Evolutionary conservation across 2,797 vertebrate genomes (phyloP).

Genomic region (Bucorvus abyssinicus): DNA sequence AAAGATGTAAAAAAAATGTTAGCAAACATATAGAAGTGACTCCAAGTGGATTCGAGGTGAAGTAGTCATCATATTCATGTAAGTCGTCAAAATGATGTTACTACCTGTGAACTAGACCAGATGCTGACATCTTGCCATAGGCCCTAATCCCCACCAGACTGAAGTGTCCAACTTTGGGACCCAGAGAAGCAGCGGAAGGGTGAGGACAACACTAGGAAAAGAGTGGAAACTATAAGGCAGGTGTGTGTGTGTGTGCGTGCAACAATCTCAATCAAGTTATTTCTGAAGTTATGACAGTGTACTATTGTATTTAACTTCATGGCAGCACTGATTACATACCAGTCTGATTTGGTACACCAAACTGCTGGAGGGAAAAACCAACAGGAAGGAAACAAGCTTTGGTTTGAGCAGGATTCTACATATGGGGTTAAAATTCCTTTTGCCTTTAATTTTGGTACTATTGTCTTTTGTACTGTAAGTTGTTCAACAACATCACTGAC

Average conservation of each 20-base stretch:
- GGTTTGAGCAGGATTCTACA: not conserved
- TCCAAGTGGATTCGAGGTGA: not conserved
- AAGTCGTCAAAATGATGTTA: not conserved
- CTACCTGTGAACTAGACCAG: not conserved
- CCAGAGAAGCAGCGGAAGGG: not conserved
- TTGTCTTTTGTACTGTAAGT: not conserved
- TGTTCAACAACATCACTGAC: not conserved
- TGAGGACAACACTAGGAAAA: not conserved
- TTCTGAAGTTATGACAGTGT: not conserved
- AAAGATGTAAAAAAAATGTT: not conserved
- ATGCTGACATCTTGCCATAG: not conserved
- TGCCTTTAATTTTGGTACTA: not conserved
- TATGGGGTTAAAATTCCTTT: not conserved
- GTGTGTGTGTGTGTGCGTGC: accelerated
- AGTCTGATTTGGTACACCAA: not conserved
- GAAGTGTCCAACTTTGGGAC: not conserved
- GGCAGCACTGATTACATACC: not conserved
- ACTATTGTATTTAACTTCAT: not conserved
- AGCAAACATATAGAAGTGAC: not conserved
- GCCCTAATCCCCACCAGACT: accelerated
- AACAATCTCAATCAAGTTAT: not conserved
- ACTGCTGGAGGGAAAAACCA: not conserved
- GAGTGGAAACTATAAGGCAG: not conserved
- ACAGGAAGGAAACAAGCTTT: not conserved
- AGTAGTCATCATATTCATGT: not conserved